Conservation (phyloP, 2,113 vertebrate genomes). For the Suncus etruscus region DNA sequence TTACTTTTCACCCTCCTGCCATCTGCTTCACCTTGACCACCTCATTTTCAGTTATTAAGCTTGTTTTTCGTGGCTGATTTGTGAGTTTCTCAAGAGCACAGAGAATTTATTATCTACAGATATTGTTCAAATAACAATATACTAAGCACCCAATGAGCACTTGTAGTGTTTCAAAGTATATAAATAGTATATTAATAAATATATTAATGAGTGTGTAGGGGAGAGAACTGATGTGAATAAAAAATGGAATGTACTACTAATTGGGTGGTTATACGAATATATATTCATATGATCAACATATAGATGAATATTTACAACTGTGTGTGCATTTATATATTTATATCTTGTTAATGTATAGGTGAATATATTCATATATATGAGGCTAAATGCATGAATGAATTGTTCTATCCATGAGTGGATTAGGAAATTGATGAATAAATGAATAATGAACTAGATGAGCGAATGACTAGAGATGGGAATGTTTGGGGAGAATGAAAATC, state of each 20-base stretch:
- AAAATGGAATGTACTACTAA: background rate
- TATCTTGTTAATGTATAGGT: background rate
- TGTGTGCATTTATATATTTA: background rate
- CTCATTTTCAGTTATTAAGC: background rate
- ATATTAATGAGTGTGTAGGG: background rate
- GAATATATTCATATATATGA: background rate
- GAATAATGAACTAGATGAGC: background rate
- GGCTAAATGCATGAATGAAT: background rate
- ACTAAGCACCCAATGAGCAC: background rate
- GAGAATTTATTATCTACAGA: background rate
- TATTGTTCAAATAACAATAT: background rate
- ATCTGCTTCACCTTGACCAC: background rate
- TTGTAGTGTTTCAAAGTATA: background rate
- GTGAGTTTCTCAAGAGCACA: background rate
- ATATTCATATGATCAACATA: background rate
- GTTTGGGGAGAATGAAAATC: background rate
- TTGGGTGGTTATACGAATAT: background rate
- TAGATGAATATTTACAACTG: background rate
- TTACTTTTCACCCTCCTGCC: background rate
- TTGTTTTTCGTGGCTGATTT: background rate
- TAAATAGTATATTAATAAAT: background rate
- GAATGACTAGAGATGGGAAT: background rate
- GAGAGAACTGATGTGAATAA: conserved; percentile 1
- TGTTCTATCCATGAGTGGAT: background rate
- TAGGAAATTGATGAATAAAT: background rate